Base-by-base conservation (phyloP, 2,797 vertebrate genomes). In the Oreonectes daqikongensis region DNA sequence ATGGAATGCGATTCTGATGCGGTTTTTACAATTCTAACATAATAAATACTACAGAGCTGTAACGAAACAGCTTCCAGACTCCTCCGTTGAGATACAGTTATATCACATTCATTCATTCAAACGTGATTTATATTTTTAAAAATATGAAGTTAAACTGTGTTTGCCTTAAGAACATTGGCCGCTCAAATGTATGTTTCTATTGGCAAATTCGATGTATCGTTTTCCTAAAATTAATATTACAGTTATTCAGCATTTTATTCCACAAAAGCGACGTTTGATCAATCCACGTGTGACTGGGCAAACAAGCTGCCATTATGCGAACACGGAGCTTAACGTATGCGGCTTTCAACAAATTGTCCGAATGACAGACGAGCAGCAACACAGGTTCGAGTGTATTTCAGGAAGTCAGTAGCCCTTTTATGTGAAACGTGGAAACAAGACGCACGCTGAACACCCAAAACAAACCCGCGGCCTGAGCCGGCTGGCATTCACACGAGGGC, bases 341-440 rank as follows among this genome's bases (percentile, higher is more conserved):
- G 88, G 88, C 91, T 93, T 93, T 93, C 90, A 93, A 85, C 89
- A 88, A 87, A 90, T 89, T 87, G 65, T 86, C 79, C 69, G 84
- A 87, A 84, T 91, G 91, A 90, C 89, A 90, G 88, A 88, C 79
- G 85, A 90, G 90, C 89, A 87, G 89, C 82, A 73, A 88, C 82
- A 83, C 86, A 88, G 89, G 91, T 90, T 87, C 84, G 85, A 87
- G 79, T 83, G 83, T 81, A 84, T 92, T 91, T 92, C 88, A 91
- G 85, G 87, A 90, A 91, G 83, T 83, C 86, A 83, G 81, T 87
- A 82, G 87, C 82, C 84, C 88, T 90, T 89, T 86, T 88, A 83
- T 88, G 85, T 89, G 86, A 84, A 87, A 90, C 12, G 83, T 88
- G 79, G 88, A 91, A 87, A 85, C 70, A 26, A 72, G 52, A 83